Percentiles rank a stretch among this genome's conserved stretches.
Conservation (phyloP, 1,140 invertebrate genomes). For the Stegodyphus dumicola region DNA sequence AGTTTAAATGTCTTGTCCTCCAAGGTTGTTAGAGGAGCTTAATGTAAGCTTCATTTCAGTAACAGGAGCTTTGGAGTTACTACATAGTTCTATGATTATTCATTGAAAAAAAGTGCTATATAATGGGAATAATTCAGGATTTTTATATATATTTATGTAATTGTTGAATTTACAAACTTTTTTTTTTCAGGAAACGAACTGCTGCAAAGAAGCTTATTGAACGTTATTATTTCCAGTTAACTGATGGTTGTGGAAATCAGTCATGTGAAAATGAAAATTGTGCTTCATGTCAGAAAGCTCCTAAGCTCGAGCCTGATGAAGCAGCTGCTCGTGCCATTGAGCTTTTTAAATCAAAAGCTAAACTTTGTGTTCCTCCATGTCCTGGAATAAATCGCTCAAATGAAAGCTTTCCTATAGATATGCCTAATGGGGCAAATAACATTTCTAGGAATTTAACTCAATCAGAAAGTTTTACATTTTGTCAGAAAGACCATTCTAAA, state of each 20-base stretch:
- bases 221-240: slow-evolving; percentile 91
- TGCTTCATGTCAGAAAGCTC: slow-evolving; percentile 87
- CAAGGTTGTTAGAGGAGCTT: too few relatives aligned
- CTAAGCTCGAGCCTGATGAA: slow-evolving; percentile 83
- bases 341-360: slow-evolving; percentile 84
- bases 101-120: too few relatives aligned
- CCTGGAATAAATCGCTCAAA: slow-evolving; percentile 2
- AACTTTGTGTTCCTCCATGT: slow-evolving; percentile 77
- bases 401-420: slow-evolving; percentile 9
- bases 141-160: too few relatives aligned
- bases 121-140: too few relatives aligned
- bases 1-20: too few relatives aligned
- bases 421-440: slow-evolving; percentile 25
- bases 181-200: slow-evolving; percentile 77
- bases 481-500: not conserved
- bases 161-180: not conserved
- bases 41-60: too few relatives aligned
- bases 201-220: slow-evolving; percentile 89
- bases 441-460: not conserved
- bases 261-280: slow-evolving; percentile 86
- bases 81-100: too few relatives aligned
- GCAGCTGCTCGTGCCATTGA: slow-evolving; percentile 88
- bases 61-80: too few relatives aligned
- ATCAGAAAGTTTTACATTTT: not conserved
- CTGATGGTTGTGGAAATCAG: slow-evolving; percentile 88